Conservation (phyloP, 2,797 vertebrate species). For the Galagoides demidoff region DNA sequence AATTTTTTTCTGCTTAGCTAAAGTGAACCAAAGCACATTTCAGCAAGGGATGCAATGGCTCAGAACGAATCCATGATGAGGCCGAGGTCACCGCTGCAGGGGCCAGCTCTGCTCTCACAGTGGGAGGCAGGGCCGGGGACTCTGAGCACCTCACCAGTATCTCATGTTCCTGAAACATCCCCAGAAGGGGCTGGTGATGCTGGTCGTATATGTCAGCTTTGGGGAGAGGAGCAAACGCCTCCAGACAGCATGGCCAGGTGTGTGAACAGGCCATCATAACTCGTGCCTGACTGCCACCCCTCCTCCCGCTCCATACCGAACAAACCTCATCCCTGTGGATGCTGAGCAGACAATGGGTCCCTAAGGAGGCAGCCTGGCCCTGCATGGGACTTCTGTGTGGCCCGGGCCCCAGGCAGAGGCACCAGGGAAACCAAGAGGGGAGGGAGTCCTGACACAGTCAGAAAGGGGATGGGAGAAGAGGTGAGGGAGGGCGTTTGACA, state of each 20-base stretch:
- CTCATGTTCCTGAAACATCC: background rate
- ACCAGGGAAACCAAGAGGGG: background rate
- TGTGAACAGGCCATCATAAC: background rate
- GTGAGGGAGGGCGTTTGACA: fast-evolving
- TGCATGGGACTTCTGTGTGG: fast-evolving
- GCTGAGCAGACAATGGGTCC: fast-evolving
- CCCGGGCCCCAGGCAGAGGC: background rate
- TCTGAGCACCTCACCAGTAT: background rate
- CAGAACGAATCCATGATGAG: background rate
- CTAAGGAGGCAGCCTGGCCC: background rate
- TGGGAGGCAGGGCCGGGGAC: fast-evolving
- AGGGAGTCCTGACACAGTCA: fast-evolving
- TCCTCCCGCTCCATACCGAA: background rate
- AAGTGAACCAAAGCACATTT: background rate
- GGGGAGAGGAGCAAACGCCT: fast-evolving
- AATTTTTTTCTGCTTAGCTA: background rate
- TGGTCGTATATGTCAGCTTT: fast-evolving
- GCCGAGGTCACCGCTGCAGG: background rate
- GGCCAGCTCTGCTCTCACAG: fast-evolving
- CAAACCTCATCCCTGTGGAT: fast-evolving
- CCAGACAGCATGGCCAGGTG: fast-evolving
- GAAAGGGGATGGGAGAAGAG: too few species aligned
- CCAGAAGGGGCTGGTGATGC: too few species aligned
- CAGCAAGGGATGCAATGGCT: background rate
- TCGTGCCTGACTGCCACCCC: background rate